A percentile compares a stretch with the other conserved stretches of the same genome.
phyloP scores from a whole-genome alignment of 2,888 invertebrate species.

The Zelleria hepariella region DNA sequence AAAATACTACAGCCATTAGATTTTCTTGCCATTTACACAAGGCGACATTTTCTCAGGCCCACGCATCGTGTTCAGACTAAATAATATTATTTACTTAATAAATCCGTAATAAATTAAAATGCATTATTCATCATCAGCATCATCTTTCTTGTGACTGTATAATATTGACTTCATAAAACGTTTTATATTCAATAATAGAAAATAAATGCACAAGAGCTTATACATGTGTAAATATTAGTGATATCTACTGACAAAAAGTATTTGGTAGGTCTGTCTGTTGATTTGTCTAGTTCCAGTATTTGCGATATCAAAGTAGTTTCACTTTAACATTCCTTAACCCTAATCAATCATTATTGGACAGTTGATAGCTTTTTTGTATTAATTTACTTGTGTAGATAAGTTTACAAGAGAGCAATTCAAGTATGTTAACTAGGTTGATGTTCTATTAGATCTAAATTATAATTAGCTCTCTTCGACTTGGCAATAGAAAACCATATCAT shows the following conservation, averaged over 20 bases:
- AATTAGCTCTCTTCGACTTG: constrained; percentile 6
- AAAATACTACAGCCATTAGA: neutral
- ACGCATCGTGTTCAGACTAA: too few relatives aligned
- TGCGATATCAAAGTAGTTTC: neutral
- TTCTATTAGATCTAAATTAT: too few relatives aligned
- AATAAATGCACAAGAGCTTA: constrained; percentile 17
- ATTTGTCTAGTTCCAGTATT: neutral
- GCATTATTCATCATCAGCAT: too few relatives aligned
- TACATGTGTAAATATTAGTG: constrained; percentile 7
- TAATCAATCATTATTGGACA: too few relatives aligned
- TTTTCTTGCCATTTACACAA: neutral
- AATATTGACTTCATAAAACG: neutral
- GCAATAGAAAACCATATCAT: constrained; percentile 7
- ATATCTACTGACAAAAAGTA: neutral
- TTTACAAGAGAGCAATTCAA: too few relatives aligned
- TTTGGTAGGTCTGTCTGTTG: too few relatives aligned
- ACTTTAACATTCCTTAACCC: neutral
- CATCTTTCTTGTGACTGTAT: too few relatives aligned
- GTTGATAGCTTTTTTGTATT: too few relatives aligned
- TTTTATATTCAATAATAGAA: neutral
- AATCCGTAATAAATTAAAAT: too few relatives aligned
- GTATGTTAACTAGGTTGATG: too few relatives aligned
- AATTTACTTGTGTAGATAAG: neutral
- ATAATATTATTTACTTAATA: too few relatives aligned
- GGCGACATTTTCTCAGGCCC: too few relatives aligned